Conservation (phyloP, 2,113 vertebrate genomes). For the Heterotis niloticus region DNA sequence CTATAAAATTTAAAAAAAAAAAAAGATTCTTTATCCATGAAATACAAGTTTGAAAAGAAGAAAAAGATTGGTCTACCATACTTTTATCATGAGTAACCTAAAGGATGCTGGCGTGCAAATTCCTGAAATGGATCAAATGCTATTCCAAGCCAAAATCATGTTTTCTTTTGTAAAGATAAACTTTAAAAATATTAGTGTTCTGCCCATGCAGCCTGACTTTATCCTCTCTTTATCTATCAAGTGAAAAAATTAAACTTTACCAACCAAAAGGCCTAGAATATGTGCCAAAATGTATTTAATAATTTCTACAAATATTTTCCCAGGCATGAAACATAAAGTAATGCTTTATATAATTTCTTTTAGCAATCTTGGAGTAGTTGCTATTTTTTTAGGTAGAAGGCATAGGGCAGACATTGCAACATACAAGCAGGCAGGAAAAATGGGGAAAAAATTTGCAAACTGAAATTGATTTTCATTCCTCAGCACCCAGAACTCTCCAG, state of each 20-base stretch:
- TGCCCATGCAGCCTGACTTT: no score
- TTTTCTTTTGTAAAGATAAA: no score
- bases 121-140: constrained; percentile 15
- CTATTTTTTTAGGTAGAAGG: not conserved
- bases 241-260: not conserved
- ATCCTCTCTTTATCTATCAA: no score
- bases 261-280: not conserved
- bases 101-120: constrained; percentile 38
- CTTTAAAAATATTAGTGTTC: no score
- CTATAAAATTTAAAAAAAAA: constrained; percentile 46
- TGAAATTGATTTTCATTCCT: not conserved
- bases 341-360: not conserved
- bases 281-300: no score
- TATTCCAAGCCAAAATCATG: constrained; percentile 14
- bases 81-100: constrained; percentile 61
- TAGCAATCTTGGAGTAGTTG: not conserved
- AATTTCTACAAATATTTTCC: not conserved
- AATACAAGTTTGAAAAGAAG: constrained; percentile 35
- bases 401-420: no score
- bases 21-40: constrained; percentile 46
- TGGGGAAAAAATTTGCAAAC: not conserved
- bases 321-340: not conserved
- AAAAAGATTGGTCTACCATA: constrained; percentile 27
- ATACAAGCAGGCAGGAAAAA: not conserved
- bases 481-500: constrained; percentile 14